Evolutionary conservation across 2,113 vertebrate genomes (phyloP).

Genomic region (Corythornis cristatus): DNA sequence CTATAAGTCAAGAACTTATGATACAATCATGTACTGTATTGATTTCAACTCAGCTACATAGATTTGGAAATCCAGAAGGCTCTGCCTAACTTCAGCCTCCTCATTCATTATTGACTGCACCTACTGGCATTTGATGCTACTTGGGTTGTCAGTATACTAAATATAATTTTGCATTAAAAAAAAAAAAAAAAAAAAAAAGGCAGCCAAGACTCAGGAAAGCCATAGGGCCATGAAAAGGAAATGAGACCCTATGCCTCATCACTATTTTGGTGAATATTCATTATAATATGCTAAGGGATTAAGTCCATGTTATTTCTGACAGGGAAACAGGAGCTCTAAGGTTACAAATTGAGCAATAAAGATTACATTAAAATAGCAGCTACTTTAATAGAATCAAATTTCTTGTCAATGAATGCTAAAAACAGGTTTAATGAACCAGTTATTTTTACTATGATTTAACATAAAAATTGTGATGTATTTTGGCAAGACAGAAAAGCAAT

Average conservation of each 20-base stretch:
- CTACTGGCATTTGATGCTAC: not conserved
- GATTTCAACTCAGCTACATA: not conserved
- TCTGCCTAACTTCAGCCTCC: not conserved
- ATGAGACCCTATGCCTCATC: constrained; percentile 65
- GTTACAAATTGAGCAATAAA: constrained; percentile 73
- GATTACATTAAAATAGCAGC: constrained; percentile 71
- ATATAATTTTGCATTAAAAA: not conserved
- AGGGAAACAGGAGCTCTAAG: constrained; percentile 65
- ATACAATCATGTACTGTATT: not conserved
- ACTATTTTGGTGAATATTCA: constrained; percentile 76
- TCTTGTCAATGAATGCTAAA: constrained; percentile 74
- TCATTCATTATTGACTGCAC: not conserved
- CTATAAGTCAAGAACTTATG: not conserved
- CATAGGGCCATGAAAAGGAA: constrained; percentile 46
- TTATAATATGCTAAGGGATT: constrained; percentile 66
- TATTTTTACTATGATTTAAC: constrained; percentile 78
- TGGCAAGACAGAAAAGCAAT: constrained; percentile 73
- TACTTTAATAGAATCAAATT: constrained; percentile 74
- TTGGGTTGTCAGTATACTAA: not conserved
- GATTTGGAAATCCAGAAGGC: not conserved
- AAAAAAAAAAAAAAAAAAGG: not conserved
- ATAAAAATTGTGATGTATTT: constrained; percentile 81
- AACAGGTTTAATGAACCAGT: constrained; percentile 76
- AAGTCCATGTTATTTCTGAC: constrained; percentile 74
- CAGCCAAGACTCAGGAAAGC: constrained; percentile 43